Evolutionary conservation across 2,797 vertebrate species (phyloP), one percentile per base, ranked within the genome.

Genomic region (Neomorphus geoffroyi): DNA sequence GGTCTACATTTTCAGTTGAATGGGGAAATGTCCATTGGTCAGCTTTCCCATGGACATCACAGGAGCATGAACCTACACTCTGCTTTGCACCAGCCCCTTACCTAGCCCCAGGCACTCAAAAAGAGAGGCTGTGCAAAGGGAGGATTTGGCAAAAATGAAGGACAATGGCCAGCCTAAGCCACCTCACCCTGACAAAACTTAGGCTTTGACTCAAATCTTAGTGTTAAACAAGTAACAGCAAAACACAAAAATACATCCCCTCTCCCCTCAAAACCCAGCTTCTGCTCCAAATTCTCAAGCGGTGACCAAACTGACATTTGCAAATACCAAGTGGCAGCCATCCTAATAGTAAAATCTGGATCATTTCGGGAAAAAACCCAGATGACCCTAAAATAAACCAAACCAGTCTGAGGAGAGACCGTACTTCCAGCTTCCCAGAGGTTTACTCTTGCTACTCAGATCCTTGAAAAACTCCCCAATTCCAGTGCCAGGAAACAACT

Each of bases 401-500:
- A 89, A 56, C 13, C 28, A 45, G 22, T 12, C 46, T 26, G 23
- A 71, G 45, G 14, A 81, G 48, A 75, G 6, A 58, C 4, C 0
- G 0, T 21, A 33, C 5, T 92, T 84, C 41, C 27, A 16, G 7
- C 26, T 71, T 90, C 53, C n/a, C 66, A 45, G 64, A 69, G 35
- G 43, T 90, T 78, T 82, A 37, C 14, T 91, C 54, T 33, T 9
- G 3, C 74, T 84, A 12, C 12, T 71, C 61, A 45, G 6, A 79
- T 62, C n/a, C 56, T 66, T 74, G 67, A 86, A 92, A 88, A 94
- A 88, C 28, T 70, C 46, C 37, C n/a, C 37, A 75, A 0, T 22
- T 78, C 56, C 74, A 70, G 35, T 30, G 84, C 71, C 83, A 78
- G 83, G 92, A 94, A 92, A 95, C 13, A 72, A 62, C n/a, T 58